Evolutionary conservation across 2,797 vertebrate species (phyloP).

Genomic region (Coccyzus lansbergi): DNA sequence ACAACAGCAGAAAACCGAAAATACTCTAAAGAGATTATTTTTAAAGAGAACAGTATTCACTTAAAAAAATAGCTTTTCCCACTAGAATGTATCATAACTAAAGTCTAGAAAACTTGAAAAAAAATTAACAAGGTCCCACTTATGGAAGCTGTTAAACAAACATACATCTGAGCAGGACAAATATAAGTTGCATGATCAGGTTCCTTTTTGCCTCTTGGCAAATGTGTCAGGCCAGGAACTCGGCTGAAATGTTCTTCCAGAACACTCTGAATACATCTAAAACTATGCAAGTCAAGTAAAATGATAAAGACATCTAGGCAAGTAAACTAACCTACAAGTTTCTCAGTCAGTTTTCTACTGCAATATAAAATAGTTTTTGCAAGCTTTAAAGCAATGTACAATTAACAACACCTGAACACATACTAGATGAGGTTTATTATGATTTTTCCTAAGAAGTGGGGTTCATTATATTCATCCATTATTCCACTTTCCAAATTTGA

Average conservation of each 20-base stretch:
- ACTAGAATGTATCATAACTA: neutral
- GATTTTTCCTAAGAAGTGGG: neutral
- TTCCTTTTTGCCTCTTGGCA: neutral
- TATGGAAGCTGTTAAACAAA: neutral
- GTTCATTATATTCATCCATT: neutral
- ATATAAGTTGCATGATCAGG: neutral
- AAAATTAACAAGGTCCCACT: neutral
- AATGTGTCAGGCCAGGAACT: neutral
- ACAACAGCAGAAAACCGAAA: neutral
- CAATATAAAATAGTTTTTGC: neutral
- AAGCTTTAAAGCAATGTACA: neutral
- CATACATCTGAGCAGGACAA: neutral
- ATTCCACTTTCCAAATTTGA: neutral
- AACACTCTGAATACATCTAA: neutral
- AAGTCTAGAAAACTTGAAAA: neutral
- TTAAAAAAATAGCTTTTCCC: neutral
- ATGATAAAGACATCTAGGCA: constrained; percentile 14
- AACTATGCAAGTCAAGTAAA: neutral
- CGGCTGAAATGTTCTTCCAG: neutral
- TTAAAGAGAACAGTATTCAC: neutral
- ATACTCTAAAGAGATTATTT: neutral
- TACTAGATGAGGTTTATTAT: neutral
- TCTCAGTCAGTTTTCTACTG: neutral
- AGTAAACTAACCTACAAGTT: neutral
- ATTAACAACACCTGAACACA: neutral